Evolutionary conservation across 1,140 invertebrate genomes (phyloP).

Genomic region (Leucophenga varia): DNA sequence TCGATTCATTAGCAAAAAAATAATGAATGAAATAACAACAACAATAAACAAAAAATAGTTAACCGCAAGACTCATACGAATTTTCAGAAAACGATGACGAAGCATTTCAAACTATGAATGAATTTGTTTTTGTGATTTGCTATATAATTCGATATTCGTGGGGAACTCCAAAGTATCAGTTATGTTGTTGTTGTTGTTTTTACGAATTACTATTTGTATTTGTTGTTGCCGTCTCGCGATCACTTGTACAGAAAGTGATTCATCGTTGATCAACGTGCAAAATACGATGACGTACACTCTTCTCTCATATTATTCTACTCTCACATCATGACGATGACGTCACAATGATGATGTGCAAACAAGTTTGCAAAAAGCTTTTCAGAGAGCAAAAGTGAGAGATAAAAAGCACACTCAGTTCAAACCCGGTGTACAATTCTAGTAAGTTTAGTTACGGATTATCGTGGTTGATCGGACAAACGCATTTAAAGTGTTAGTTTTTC

Average conservation of each 20-base stretch:
- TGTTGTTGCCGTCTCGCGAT: slow-evolving; percentile 18
- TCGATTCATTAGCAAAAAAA: neutral
- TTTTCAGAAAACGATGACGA: slow-evolving; percentile 42
- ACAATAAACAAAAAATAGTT: neutral
- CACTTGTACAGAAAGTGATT: slow-evolving; percentile 12
- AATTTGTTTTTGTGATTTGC: slow-evolving; percentile 24
- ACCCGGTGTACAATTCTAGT: no score
- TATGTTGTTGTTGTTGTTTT: neutral
- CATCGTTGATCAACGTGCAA: neutral
- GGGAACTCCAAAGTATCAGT: slow-evolving; percentile 45
- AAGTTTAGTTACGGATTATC: no score
- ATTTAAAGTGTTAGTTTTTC: no score
- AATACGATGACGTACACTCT: neutral
- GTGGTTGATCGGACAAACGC: no score
- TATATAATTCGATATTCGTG: slow-evolving; percentile 20
- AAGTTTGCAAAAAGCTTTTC: no score
- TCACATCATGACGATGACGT: no score
- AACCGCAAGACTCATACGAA: slow-evolving; percentile 35
- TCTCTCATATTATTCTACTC: no score
- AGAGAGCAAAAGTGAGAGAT: no score
- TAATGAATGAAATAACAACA: no score
- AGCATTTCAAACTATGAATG: slow-evolving; percentile 36
- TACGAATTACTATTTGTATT: slow-evolving; percentile 11
- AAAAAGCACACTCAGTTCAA: no score
- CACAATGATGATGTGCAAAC: no score